Conservation (phyloP, 2,113 vertebrate genomes). For the Gorsachius goisagi region DNA sequence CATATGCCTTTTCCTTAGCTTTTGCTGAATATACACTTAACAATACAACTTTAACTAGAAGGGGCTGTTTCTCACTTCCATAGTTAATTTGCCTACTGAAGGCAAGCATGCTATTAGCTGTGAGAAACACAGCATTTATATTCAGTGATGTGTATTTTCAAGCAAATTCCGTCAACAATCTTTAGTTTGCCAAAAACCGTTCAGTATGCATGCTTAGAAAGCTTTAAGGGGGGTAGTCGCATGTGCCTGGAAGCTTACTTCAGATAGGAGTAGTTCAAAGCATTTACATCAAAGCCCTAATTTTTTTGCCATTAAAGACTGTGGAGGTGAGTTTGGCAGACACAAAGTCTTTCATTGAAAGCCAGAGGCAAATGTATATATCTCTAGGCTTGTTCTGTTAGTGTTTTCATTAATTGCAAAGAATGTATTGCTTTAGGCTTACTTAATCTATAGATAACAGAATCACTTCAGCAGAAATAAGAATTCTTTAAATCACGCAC, state of each 20-base stretch:
- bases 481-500: not conserved
- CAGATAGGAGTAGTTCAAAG: not conserved
- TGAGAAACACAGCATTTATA: not conserved
- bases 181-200: not conserved
- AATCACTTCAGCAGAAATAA: not conserved
- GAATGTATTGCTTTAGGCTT: not conserved
- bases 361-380: not conserved
- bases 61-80: not conserved
- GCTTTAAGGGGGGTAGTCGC: not conserved
- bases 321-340: not conserved
- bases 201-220: not conserved
- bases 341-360: not conserved
- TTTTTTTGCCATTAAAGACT: not conserved
- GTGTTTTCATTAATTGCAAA: not conserved
- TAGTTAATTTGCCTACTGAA: not conserved
- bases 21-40: not conserved
- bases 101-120: not conserved
- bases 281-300: not conserved
- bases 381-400: not conserved
- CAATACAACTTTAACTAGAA: not conserved
- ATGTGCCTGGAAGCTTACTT: not conserved
- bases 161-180: not conserved
- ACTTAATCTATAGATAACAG: not conserved
- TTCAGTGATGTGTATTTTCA: not conserved
- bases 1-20: not conserved